Percentiles rank a stretch among this genome's conserved stretches.
Conservation (phyloP, 2,113 vertebrate species). For the Cyprinodon brontotheroides region DNA sequence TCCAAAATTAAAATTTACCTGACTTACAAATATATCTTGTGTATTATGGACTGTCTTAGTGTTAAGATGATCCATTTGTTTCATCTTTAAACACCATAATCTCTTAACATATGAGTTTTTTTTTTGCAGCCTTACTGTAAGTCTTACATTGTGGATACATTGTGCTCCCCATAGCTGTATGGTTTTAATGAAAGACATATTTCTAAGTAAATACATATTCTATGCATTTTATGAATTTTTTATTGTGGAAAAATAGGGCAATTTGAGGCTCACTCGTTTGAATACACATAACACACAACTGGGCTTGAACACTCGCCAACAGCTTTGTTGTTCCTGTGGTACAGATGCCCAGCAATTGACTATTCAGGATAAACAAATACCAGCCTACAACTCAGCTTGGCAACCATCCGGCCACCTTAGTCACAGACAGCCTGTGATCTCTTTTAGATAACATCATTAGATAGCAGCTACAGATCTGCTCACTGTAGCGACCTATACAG, state of each 20-base stretch:
- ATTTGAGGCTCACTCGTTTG: conserved; percentile 39
- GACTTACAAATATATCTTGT: background rate
- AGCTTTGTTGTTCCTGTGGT: conserved; percentile 61
- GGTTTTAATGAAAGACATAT: conserved; percentile 42
- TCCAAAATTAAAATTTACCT: conserved; percentile 1
- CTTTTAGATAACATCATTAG: conserved; percentile 53
- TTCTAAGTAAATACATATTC: conserved; percentile 19
- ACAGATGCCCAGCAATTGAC: conserved; percentile 63
- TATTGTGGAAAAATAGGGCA: conserved; percentile 40
- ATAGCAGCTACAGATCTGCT: conserved; percentile 52
- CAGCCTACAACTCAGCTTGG: conserved; percentile 69
- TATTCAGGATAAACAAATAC: conserved; percentile 68
- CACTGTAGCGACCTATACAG: conserved; percentile 18
- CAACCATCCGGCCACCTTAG: conserved; percentile 60
- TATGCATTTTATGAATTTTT: conserved; percentile 29
- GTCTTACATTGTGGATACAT: conserved; percentile 26
- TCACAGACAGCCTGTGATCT: conserved; percentile 51
- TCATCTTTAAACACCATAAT: conserved; percentile 20
- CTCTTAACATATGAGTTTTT: conserved; percentile 15
- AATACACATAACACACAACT: conserved; percentile 52
- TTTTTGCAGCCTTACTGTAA: conserved; percentile 27
- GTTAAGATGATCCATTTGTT: conserved; percentile 1
- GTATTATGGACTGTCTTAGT: background rate
- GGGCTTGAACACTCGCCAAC: conserved; percentile 51
- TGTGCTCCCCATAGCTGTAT: conserved; percentile 29